Base-by-base conservation (phyloP, 64 coral and sea anemone genomes). In the Stichodactyla helianthus region DNA sequence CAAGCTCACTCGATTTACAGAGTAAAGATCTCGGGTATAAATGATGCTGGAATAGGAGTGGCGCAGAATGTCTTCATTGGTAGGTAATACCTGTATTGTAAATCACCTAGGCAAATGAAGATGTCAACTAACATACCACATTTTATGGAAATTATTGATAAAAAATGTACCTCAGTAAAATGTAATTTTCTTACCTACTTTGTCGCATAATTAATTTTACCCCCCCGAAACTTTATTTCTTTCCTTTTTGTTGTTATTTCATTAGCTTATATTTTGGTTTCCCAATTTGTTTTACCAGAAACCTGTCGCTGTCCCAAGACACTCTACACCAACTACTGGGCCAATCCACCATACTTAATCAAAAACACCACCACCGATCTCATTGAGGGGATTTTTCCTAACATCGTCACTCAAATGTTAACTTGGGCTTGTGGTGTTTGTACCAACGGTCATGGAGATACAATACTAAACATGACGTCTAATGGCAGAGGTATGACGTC, bases 351-450 rank as follows among this genome's bases (percentile, higher is more conserved):
- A 20, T 89, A 89, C 44, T 77, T 88, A 8, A 89, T 2, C 6
- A 11, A 61, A 6, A 54, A 52, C 22, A 35, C 61, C 16, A 53
- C 50, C 22, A 79, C 19, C 10, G 18, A 51, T 14, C 53, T 54
- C 65, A 90, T 23, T 77, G 86, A 31, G 7, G 91, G 91, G 28
- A 70, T 93, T n/a, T 88, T 88, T n/a, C 74, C 82, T 16, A 11
- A 26, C 4, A 88, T 93, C 18, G 53, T 88, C 50, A 59, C 55
- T 13, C 13, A 77, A 12, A 93, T 93, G 91, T 16, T 68, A 35
- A 52, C 11, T 3, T 50, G 27, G 19, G 86, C 91, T 10, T 93
- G 91, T 19, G 91, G 86, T 5, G 54, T 53, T 35, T 93, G 91
- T 35, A 77, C n/a, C 60, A 89, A 83, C 56, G 86, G 62, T 2